Evolutionary conservation across 2,113 vertebrate genomes (phyloP), one percentile per base, ranked within the genome.

Genomic region (Tetrao urogallus): DNA sequence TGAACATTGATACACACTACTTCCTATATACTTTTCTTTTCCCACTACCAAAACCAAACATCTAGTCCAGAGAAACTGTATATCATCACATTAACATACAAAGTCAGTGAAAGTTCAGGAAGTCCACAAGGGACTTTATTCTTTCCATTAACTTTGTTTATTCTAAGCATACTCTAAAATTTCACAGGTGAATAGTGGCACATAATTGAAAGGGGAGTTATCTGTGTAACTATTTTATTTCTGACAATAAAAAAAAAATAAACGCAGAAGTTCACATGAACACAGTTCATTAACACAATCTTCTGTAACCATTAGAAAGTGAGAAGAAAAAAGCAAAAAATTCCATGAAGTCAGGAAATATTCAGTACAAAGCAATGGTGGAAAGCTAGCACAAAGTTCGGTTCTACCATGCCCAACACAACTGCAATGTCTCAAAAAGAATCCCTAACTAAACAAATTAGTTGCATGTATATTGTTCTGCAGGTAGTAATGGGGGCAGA

Each of bases 341-440:
- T 10, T 34, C 12, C 43, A 40, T 2, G 21, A 38, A 50, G 43
- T 36, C 10, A 69, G 22, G 6, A 30, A n/a, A 19, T 0, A 0
- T 16, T 40, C 3, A 54, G 18, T 20, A 8, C 8, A 79, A 75
- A 57, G 12, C 30, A 72, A 75, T 69, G 5, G 3, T 64, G 6
- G 12, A 25, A 20, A 80, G 5, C 5, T 34, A 47, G 10, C n/a
- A 57, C 1, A 5, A 52, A 54, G 3, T 50, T 84, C 36, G 30
- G 40, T 79, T n/a, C 13, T 86, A 28, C 38, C 6, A 19, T 56
- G 5, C 0, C 5, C 24, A 54, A 12, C 2, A 32, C 10, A 82
- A 28, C 5, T 54, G 34, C 64, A 13, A 40, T 40, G 13, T 6
- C 15, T 79, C 34, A 69, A 47, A 80, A 71, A n/a, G 54, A 6